A percentile compares a stretch with the other conserved stretches of the same genome.
These are phyloP conservation scores for Sinhomidia bicolor DNA, from an alignment of 2,888 invertebrate species.

Conservation along the genomic window DNA sequence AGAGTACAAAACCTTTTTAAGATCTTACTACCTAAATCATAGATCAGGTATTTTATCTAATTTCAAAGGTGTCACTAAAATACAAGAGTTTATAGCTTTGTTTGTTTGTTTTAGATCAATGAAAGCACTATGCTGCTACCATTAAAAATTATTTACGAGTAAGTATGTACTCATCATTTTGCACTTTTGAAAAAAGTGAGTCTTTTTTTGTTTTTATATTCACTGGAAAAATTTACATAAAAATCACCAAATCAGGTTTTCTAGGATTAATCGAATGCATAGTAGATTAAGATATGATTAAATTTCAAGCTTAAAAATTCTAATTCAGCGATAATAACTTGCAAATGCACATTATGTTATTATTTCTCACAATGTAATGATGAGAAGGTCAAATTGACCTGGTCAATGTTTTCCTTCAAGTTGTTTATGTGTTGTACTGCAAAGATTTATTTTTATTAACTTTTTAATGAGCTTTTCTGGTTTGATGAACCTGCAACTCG, in stretches of 20 bases:
- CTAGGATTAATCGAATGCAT: not conserved
- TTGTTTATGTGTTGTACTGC: constrained; percentile 1
- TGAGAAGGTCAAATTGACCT: constrained; percentile 67
- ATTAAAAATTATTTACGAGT: too few relatives aligned
- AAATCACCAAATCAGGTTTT: constrained; percentile 48
- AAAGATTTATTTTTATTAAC: constrained; percentile 1
- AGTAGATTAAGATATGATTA: too few relatives aligned
- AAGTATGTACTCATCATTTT: too few relatives aligned
- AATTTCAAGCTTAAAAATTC: too few relatives aligned
- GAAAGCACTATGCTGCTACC: too few relatives aligned
- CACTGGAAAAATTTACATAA: constrained; percentile 1
- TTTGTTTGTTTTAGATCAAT: too few relatives aligned
- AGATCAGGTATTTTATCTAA: too few relatives aligned
- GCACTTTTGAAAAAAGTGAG: too few relatives aligned
- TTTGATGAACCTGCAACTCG: not conserved
- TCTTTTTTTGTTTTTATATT: not conserved
- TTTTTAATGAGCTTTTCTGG: constrained; percentile 32
- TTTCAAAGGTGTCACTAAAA: too few relatives aligned
- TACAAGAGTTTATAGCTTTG: too few relatives aligned
- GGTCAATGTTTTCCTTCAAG: constrained; percentile 55
- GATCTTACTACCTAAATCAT: too few relatives aligned
- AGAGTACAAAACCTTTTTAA: too few relatives aligned
- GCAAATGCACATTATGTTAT: constrained; percentile 16
- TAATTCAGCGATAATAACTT: not conserved
- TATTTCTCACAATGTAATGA: not conserved